These are phyloP conservation scores for Eumaeus atala DNA, from an alignment of 1,140 invertebrate genomes.

Conservation along the genomic window DNA sequence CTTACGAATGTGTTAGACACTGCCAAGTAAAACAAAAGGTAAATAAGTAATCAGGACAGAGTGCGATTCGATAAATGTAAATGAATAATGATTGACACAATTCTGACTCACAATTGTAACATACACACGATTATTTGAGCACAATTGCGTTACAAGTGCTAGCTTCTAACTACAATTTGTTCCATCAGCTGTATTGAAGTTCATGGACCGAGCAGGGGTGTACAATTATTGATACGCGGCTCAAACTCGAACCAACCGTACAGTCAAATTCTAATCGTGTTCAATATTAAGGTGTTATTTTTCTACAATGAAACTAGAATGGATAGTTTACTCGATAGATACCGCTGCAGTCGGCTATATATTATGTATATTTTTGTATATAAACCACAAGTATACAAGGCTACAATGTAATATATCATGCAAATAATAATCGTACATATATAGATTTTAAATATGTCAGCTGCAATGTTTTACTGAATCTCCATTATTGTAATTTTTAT, in stretches of 20 bases:
- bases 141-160: slow-evolving; percentile 21
- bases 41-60: neutral
- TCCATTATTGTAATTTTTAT: slow-evolving; percentile 67
- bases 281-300: slow-evolving; percentile 5
- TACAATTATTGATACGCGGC: neutral
- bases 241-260: slow-evolving; percentile 1
- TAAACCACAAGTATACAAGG: slow-evolving; percentile 61
- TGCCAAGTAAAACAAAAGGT: slow-evolving; percentile 6
- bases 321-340: slow-evolving; percentile 20
- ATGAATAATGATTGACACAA: neutral
- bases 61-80: neutral
- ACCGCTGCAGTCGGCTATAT: slow-evolving; percentile 38
- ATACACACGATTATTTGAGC: slow-evolving; percentile 4
- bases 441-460: slow-evolving; percentile 33
- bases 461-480: slow-evolving; percentile 58
- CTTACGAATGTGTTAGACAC: slow-evolving; percentile 3
- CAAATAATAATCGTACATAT: slow-evolving; percentile 42
- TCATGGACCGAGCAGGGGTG: neutral
- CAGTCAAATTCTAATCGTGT: neutral
- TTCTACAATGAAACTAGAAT: neutral
- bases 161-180: neutral
- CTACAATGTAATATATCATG: slow-evolving; percentile 62
- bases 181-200: neutral
- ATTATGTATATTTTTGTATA: slow-evolving; percentile 73
- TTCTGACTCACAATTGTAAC: neutral